phyloP scores from a whole-genome alignment of 1,140 invertebrate genomes.

The Acyrthosiphon pisum region DNA sequence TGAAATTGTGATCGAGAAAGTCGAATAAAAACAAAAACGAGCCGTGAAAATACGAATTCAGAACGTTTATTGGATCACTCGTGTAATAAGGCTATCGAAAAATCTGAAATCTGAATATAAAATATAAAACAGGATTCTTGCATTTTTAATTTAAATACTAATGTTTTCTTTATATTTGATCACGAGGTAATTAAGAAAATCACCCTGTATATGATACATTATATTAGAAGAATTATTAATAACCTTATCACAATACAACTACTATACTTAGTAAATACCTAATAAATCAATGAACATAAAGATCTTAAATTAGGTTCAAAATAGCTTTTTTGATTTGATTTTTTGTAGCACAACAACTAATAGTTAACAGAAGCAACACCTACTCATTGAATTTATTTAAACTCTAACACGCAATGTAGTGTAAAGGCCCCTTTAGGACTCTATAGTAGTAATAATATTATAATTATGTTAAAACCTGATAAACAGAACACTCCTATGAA shows the following conservation, averaged over 20 bases:
- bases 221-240: neutral
- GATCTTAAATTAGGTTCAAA: neutral
- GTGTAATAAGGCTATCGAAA: neutral
- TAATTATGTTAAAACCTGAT: neutral
- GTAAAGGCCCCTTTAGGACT: neutral
- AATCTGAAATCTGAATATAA: neutral
- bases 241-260: neutral
- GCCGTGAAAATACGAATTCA: neutral
- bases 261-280: neutral
- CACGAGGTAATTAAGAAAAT: neutral
- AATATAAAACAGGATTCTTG: conserved; percentile 3
- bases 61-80: neutral
- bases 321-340: neutral
- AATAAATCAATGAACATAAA: neutral
- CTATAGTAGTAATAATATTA: neutral
- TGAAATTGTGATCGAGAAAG: neutral
- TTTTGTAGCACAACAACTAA: neutral
- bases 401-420: neutral
- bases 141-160: neutral
- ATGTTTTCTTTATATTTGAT: neutral
- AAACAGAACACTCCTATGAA: neutral
- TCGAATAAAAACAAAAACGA: neutral
- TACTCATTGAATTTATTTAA: neutral
- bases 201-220: neutral
- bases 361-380: neutral